These are phyloP conservation scores for Paratilapia polleni DNA, from an alignment of 2,113 vertebrate genomes.

Conservation along the genomic window DNA sequence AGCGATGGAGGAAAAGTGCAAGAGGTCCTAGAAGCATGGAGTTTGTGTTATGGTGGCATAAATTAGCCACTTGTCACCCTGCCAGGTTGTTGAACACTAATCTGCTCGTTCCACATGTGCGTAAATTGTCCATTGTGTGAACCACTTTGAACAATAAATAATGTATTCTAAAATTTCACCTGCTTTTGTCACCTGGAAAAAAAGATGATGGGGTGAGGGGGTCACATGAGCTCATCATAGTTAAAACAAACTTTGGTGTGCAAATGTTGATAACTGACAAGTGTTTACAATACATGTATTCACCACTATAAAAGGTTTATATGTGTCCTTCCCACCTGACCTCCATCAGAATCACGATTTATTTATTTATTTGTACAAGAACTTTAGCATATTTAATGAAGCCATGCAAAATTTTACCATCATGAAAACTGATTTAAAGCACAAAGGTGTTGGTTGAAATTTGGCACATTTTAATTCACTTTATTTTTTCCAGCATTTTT, in stretches of 20 bases:
- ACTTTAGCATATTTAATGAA: background rate
- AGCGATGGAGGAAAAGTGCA: constrained; percentile 4
- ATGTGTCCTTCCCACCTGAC: background rate
- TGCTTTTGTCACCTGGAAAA: background rate
- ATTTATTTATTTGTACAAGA: background rate
- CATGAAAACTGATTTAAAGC: no score
- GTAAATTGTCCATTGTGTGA: background rate
- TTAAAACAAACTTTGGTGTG: background rate
- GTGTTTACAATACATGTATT: background rate
- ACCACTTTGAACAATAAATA: background rate
- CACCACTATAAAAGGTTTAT: background rate
- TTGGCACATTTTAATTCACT: background rate
- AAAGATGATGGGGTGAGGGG: background rate
- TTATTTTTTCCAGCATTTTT: background rate
- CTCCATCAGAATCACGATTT: background rate
- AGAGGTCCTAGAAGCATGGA: background rate
- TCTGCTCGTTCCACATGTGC: background rate
- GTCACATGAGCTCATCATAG: background rate
- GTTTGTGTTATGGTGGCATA: background rate
- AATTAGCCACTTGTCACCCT: background rate
- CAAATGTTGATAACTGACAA: background rate
- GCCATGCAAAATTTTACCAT: background rate
- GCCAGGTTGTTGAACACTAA: background rate
- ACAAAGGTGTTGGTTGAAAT: background rate
- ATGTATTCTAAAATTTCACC: background rate